These are phyloP conservation scores for Cyanoramphus novaezelandiae DNA, from an alignment of 2,113 vertebrate genomes.

Conservation along the genomic window DNA sequence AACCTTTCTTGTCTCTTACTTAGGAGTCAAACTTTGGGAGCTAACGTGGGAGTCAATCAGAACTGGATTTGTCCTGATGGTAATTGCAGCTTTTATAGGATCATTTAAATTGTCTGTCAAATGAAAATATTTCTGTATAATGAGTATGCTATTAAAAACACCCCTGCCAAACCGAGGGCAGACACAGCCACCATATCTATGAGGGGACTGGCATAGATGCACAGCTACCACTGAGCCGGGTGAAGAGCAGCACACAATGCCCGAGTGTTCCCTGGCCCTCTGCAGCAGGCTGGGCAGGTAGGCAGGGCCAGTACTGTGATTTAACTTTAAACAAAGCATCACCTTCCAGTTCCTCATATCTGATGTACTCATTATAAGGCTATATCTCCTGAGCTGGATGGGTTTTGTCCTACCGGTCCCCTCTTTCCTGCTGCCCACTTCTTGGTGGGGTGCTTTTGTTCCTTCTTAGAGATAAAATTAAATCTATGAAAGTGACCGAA, in stretches of 20 bases:
- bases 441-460: constrained; percentile 39
- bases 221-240: not conserved
- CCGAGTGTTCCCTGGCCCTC: not conserved
- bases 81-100: constrained; percentile 65
- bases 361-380: constrained; percentile 70
- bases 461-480: constrained; percentile 67
- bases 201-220: not conserved
- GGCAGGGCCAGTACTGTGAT: not conserved
- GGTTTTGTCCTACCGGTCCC: not conserved
- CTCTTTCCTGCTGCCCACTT: constrained; percentile 20
- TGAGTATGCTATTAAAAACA: constrained; percentile 66
- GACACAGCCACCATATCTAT: constrained; percentile 38
- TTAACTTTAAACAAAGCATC: constrained; percentile 4
- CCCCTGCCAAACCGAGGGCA: constrained; percentile 43
- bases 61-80: constrained; percentile 64
- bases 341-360: constrained; percentile 31
- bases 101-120: constrained; percentile 70
- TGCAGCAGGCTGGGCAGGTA: not conserved
- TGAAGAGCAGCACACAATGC: not conserved
- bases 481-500: constrained; percentile 48
- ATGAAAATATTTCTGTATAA: constrained; percentile 71
- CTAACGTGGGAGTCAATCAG: constrained; percentile 59
- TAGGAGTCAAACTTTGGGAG: constrained; percentile 44
- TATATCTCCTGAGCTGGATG: constrained; percentile 38
- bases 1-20: constrained; percentile 6